A percentile compares a stretch with the other conserved stretches of the same genome.
Conservation (phyloP, 2,888 invertebrate species). For the Neoitamus cyanurus region DNA sequence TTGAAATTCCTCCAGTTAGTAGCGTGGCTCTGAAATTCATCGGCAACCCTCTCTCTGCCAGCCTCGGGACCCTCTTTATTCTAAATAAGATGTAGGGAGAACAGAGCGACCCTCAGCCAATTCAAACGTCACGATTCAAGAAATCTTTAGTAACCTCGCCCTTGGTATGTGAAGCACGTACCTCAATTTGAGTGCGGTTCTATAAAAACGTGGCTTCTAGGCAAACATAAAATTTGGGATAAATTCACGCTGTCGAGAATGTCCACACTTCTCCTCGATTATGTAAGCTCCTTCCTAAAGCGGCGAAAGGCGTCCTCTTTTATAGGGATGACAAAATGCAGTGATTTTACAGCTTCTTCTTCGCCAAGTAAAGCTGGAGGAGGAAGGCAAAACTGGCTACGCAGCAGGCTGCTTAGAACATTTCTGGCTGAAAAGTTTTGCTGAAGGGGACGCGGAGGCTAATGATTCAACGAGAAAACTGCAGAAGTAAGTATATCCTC, state of each 20-base stretch:
- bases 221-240: slow-evolving; percentile 1
- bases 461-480: background rate
- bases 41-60: background rate
- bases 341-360: background rate
- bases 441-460: background rate
- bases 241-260: background rate
- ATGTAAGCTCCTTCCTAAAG: background rate
- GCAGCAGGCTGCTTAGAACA: background rate
- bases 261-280: background rate
- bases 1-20: background rate
- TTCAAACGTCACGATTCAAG: background rate
- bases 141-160: background rate
- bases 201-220: background rate
- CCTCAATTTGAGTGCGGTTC: background rate
- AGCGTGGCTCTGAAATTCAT: background rate
- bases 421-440: background rate
- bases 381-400: background rate
- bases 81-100: background rate
- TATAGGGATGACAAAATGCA: slow-evolving; percentile 2
- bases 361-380: background rate
- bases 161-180: slow-evolving; percentile 12
- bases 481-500: background rate
- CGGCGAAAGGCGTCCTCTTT: background rate
- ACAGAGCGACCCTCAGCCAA: background rate
- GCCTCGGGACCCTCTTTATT: background rate